A percentile compares a stretch with the other conserved stretches of the same genome.
phyloP scores from a whole-genome alignment of 2,113 vertebrate genomes.

The Holacanthus passer region DNA sequence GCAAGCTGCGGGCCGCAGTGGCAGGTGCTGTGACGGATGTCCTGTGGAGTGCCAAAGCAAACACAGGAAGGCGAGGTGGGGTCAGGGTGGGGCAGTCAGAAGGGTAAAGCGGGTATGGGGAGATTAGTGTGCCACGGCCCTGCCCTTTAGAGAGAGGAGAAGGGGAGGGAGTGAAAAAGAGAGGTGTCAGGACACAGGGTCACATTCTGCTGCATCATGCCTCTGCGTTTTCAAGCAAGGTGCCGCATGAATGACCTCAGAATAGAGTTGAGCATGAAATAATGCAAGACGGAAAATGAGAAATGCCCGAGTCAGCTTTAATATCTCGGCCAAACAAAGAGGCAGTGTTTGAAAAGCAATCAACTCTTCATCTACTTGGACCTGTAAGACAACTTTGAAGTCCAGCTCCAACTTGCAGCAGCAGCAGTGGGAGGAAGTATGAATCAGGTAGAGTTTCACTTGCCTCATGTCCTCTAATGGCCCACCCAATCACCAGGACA shows the following conservation, averaged over 20 bases:
- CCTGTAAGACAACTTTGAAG: conserved; percentile 62
- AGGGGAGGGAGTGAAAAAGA: conserved; percentile 39
- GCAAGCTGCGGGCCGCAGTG: conserved; percentile 63
- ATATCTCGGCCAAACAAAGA: conserved; percentile 25
- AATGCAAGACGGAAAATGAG: conserved; percentile 20
- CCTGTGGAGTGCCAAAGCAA: conserved; percentile 75
- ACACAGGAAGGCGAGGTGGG: conserved; percentile 70
- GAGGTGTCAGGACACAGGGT: conserved; percentile 61
- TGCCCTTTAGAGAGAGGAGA: conserved; percentile 59
- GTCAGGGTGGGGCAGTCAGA: conserved; percentile 69
- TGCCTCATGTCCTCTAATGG: conserved; percentile 75
- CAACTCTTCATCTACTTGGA: conserved; percentile 28
- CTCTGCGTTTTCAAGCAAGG: conserved; percentile 26
- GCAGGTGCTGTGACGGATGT: conserved; percentile 84
- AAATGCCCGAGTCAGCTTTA: conserved; percentile 32
- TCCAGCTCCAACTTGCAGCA: conserved; percentile 53
- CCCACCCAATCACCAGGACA: conserved; percentile 77
- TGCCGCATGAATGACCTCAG: conserved; percentile 28
- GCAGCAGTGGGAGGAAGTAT: conserved; percentile 61
- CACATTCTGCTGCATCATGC: conserved; percentile 70
- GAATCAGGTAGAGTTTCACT: conserved; percentile 76
- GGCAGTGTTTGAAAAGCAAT: conserved; percentile 21
- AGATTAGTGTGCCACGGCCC: conserved; percentile 70
- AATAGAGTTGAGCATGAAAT: conserved; percentile 19
- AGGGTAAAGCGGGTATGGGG: conserved; percentile 57